Evolutionary conservation across 1,140 invertebrate genomes (phyloP), one percentile per base, ranked within the genome.

Genomic region (Vanessa atalanta): DNA sequence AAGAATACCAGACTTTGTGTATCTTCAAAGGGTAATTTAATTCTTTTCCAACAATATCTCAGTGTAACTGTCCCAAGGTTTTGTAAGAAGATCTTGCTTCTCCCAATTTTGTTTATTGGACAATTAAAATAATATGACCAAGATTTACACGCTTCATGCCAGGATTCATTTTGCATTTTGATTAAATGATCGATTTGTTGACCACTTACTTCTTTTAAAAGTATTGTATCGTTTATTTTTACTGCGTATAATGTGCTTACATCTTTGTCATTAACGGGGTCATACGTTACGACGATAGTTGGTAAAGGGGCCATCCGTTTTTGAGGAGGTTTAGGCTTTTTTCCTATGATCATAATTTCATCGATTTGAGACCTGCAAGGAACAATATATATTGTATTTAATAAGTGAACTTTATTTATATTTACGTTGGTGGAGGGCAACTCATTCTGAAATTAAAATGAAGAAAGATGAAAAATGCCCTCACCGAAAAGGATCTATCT

Each of bases 111-210:
- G 47, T 80, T 83, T 9, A 81, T 64, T 0, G 89, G 86, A 23
- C 79, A 84, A 69, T 90, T 91, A 69, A 91, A 93, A 73, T 93
- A 93, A 76, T 93, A 93, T 12, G 80, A 83, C 90, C 90, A 92
- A 20, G 78, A 79, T 14, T 72, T 78, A 64, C 89, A 90, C 14
- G 55, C 14, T 37, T 86, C 83, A 47, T 89, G 83, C 79, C 83
- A 84, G 11, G 66, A 16, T 80, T 87, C 80, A n/a, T 80, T 72
- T 83, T 87, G 79, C 71, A 87, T 79, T 63, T 80, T 78, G 23
- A 26, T 67, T 26, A 88, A 68, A 71, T 78, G n/a, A n/a, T 37
- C 31, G 20, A 85, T 31, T 48, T 73, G 73, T 66, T 87, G 83
- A 12, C 72, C 80, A 11, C 75, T 77, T 43, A 73, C 72, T 16